These are phyloP conservation scores for Aurelia sp. DNA, from an alignment of 30 jellyfish, hydroid and myxozoan species.

Conservation along the genomic window DNA sequence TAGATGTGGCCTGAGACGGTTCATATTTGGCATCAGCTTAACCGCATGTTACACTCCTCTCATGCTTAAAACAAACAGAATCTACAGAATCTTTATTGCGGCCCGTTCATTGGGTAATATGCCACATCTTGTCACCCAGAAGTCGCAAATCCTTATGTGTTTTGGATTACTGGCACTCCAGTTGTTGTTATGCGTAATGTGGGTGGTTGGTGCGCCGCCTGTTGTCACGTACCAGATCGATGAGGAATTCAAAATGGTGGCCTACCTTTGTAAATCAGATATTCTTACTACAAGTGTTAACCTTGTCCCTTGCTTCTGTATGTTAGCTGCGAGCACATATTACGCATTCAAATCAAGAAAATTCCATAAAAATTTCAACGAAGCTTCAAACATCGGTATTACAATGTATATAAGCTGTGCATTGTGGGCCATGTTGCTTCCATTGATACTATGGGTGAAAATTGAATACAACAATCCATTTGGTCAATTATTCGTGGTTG, in stretches of 20 bases:
- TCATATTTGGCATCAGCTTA: conserved; percentile 78
- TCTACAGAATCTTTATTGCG: conserved; percentile 76
- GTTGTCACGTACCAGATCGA: conserved; percentile 46
- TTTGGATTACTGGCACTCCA: conserved; percentile 69
- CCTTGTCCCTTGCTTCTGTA: conserved; percentile 64
- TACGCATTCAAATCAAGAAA: conserved; percentile 93
- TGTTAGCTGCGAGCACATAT: conserved; percentile 73
- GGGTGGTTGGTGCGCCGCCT: conserved; percentile 85
- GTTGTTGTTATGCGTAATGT: conserved; percentile 60
- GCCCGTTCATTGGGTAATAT: conserved; percentile 43
- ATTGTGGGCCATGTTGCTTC: conserved; percentile 67
- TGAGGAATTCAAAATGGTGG: conserved; percentile 58
- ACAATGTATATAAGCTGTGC: conserved; percentile 87
- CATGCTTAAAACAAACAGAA: conserved; percentile 77
- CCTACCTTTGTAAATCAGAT: conserved; percentile 27
- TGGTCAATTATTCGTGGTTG: conserved; percentile 18
- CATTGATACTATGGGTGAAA: conserved; percentile 21
- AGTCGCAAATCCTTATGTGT: conserved; percentile 78
- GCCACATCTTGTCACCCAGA: conserved; percentile 66
- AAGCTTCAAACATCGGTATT: conserved; percentile 81
- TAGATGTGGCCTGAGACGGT: conserved; percentile 63
- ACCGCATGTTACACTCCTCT: conserved; percentile 87
- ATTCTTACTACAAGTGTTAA: conserved; percentile 50
- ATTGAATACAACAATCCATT: conserved; percentile 17
- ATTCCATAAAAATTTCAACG: conserved; percentile 88